Conservation (phyloP, 2,888 invertebrate genomes). For the Aporophyla nigra region DNA sequence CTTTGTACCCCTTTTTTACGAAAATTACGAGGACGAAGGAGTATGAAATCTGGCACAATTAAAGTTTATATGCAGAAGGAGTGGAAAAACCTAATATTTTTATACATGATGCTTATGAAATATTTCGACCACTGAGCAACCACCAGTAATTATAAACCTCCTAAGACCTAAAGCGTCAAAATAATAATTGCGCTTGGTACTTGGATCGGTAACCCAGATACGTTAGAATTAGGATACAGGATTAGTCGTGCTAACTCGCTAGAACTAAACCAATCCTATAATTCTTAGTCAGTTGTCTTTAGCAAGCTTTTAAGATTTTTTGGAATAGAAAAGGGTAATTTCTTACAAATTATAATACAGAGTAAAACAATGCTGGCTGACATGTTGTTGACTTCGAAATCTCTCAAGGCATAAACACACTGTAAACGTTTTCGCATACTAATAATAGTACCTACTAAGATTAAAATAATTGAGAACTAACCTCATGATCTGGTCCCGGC, state of each 20-base stretch:
- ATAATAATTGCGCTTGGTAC: neutral
- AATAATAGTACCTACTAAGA: too few species aligned
- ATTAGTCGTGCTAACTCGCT: neutral
- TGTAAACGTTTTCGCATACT: neutral
- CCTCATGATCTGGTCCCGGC: constrained; percentile 99
- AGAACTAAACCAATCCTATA: neutral
- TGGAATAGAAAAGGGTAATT: neutral
- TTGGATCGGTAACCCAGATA: neutral
- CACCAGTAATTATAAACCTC: too few species aligned
- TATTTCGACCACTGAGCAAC: too few species aligned
- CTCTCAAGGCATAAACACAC: too few species aligned
- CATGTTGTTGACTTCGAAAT: neutral
- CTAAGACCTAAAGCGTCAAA: too few species aligned
- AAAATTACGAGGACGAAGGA: too few species aligned
- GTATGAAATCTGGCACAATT: too few species aligned
- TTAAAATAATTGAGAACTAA: constrained; percentile 83
- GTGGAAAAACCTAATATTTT: too few species aligned
- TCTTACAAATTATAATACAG: neutral
- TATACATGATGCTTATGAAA: too few species aligned
- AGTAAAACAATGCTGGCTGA: neutral
- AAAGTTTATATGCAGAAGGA: too few species aligned
- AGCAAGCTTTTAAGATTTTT: neutral
- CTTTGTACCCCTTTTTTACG: too few species aligned
- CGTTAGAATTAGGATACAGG: neutral
- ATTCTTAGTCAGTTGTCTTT: neutral